Base-by-base conservation (phyloP, 2,888 invertebrate genomes). In the Hemistola chrysoprasaria region DNA sequence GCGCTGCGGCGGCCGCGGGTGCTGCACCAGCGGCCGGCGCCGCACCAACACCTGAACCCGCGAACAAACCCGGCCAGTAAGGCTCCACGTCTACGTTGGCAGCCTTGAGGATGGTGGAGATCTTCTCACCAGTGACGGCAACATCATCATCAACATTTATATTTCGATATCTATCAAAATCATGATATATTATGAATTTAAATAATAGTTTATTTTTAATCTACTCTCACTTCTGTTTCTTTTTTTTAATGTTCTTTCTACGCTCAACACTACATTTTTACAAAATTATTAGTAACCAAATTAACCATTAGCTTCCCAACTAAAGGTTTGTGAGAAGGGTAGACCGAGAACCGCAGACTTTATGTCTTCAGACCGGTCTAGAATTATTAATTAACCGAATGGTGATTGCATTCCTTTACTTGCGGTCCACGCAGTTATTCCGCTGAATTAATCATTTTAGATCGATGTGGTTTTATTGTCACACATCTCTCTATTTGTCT, bases 81-180 rank as follows among this genome's bases (percentile, higher is more conserved):
- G 99, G 98, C 85, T 99, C 99, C 24, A 99, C 95, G 53, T 96
- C 96, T 45, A 99, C 98, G 76, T 93, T 93, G 57, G 99, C 98
- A 29, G 99, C 98, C 87, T 98, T 99, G 74, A 99, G 88, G 78
- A 99, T 96, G 56, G 98, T 97, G 60, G 94, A 94, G 83, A 99
- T 97, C 89, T 99, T 99, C 75, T 99, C 99, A 71, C 96, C 96
- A n/a, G n/a, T n/a, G n/a, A n/a, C n/a, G n/a, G n/a, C n/a, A n/a
- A n/a, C n/a, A n/a, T n/a, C n/a, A n/a, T n/a, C n/a, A n/a, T n/a
- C n/a, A n/a, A n/a, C n/a, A n/a, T n/a, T n/a, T n/a, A n/a, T n/a
- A n/a, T n/a, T n/a, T n/a, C n/a, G n/a, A n/a, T n/a, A n/a, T n/a
- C n/a, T n/a, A n/a, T n/a, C n/a, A n/a, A n/a, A n/a, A n/a, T n/a